Base-by-base conservation (phyloP, 2,888 invertebrate species). In the Latrodectus elegans region DNA sequence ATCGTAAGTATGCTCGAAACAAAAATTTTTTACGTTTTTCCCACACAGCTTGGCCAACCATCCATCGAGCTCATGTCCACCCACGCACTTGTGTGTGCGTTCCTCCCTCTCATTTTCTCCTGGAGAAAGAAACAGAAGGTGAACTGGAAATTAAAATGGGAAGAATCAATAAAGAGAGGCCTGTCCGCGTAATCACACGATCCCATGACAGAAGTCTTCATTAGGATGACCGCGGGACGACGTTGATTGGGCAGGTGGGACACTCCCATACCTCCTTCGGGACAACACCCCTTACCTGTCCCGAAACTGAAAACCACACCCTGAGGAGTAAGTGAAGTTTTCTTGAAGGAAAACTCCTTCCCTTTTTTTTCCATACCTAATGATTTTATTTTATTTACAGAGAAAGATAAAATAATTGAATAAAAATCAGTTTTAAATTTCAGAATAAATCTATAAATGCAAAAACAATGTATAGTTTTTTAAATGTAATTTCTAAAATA, bases 161-260 rank as follows among this genome's bases (percentile, higher is more conserved):
- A 70, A 60, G 80, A 86, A 86, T 86, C 86, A 86, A 86, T 86
- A 86, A 85, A 75, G 64, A 22, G 65, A 15, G 83, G 83, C 38
- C 49, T 60, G 84, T 68, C 71, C 65, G 60, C 65, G 55, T 85
- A 85, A 85, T 85, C 75, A 77, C 51, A 53, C 72, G 80, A 22
- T 86, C 52, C 80, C 65, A 76, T 81, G 86, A 86, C 86, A 86
- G 80, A 86, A 81, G 86, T 86, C 86, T 86, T 86, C 86, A 86
- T 86, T 86, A 86, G 72, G 81, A 55, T 78, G 84, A 78, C 84
- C 71, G 74, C 74, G 73, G 74, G 78, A 77, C 72, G 86, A 86
- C 86, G 81, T 86, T 86, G 86, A 86, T 86, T 86, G 86, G 86
- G 86, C 86, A 81, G 81, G 65, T 86, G 86, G 86, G 81, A 72